These are phyloP conservation scores for Sitobion miscanthi DNA, from an alignment of 1,140 invertebrate genomes.

Conservation along the genomic window DNA sequence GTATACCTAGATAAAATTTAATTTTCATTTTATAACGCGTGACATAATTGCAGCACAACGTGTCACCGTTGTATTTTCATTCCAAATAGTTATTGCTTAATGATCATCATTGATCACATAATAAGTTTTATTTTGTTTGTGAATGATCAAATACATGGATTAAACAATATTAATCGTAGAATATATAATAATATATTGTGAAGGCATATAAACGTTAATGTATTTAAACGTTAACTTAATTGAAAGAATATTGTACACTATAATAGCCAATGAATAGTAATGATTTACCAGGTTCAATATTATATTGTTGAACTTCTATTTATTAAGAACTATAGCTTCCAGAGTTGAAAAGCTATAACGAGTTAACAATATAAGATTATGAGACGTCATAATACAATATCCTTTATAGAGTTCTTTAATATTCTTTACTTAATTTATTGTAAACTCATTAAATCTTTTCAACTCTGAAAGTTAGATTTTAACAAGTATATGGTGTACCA, in stretches of 20 bases:
- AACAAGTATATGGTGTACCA: not conserved
- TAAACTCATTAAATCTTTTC: not conserved
- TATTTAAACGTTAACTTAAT: not conserved
- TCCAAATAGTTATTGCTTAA: constrained; percentile 10
- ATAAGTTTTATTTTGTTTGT: not conserved
- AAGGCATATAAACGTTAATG: not conserved
- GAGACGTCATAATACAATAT: not conserved
- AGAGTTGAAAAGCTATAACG: not conserved
- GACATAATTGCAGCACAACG: not conserved
- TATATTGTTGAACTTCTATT: not conserved
- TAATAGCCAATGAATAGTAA: not conserved
- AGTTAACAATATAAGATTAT: not conserved
- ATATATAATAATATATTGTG: not conserved
- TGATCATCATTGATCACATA: not conserved
- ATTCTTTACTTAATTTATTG: not conserved
- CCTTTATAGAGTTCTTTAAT: not conserved
- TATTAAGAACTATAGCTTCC: not conserved
- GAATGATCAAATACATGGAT: not conserved
- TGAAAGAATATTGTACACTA: not conserved
- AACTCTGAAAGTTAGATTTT: not conserved
- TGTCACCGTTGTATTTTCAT: not conserved
- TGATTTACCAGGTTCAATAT: not conserved
- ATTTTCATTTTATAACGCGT: not conserved
- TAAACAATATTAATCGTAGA: not conserved
- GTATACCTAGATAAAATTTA: not conserved